Conservation (phyloP, 2,797 vertebrate species). For the Tauraco hartlaubi region DNA sequence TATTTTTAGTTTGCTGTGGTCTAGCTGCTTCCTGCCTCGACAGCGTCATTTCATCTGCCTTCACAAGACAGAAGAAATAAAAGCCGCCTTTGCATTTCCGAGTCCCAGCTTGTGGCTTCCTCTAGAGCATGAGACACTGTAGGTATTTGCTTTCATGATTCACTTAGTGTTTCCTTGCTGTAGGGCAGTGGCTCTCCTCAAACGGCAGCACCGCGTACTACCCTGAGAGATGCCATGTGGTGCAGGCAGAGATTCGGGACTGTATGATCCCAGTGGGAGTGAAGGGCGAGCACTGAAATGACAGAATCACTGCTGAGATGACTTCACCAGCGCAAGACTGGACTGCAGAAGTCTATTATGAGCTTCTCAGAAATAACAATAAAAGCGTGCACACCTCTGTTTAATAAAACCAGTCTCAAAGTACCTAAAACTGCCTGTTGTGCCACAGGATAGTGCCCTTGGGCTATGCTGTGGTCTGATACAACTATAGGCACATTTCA, state of each 20-base stretch:
- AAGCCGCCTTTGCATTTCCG: background rate
- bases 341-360: background rate
- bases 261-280: background rate
- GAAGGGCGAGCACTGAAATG: background rate
- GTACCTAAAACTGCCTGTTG: background rate
- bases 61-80: background rate
- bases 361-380: background rate
- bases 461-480: background rate
- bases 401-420: background rate
- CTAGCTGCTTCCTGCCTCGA: constrained; percentile 35
- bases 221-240: background rate
- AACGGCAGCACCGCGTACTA: background rate
- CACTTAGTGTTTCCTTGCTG: background rate
- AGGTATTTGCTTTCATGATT: background rate
- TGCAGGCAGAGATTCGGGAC: background rate
- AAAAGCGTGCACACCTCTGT: background rate
- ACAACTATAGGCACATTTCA: background rate
- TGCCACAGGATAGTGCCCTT: background rate
- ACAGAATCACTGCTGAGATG: background rate
- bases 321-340: background rate
- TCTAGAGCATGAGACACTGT: background rate
- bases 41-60: background rate
- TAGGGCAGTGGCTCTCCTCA: background rate
- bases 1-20: constrained; percentile 65
- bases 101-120: background rate